Evolutionary conservation across 1,140 invertebrate genomes (phyloP).

Genomic region (Tetramorium alpestre): DNA sequence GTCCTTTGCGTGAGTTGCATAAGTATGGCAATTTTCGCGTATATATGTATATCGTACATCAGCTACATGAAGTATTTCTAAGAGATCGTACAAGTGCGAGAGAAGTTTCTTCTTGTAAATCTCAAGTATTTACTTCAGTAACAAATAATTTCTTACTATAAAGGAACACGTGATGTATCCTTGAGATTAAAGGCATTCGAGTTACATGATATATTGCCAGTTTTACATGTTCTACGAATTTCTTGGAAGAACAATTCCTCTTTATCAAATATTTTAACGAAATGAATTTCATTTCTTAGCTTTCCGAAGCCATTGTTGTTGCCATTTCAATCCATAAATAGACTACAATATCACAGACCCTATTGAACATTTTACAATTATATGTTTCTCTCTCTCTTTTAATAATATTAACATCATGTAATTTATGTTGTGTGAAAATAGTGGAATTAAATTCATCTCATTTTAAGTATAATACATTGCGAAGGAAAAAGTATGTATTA

Average conservation of each 20-base stretch:
- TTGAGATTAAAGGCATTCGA: neutral
- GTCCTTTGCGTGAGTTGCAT: neutral
- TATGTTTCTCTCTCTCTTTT: neutral
- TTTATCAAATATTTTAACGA: neutral
- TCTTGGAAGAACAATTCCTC: neutral
- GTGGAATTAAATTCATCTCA: neutral
- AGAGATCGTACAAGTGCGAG: neutral
- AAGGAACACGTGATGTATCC: neutral
- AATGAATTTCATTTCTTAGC: neutral
- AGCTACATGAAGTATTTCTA: neutral
- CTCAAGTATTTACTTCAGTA: neutral
- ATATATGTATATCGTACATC: neutral
- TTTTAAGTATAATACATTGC: no score
- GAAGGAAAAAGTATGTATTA: neutral
- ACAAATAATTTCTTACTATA: neutral
- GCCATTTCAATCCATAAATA: neutral
- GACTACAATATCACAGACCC: neutral
- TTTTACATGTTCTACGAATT: neutral
- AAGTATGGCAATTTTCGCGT: neutral
- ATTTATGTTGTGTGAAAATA: neutral
- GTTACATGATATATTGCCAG: neutral
- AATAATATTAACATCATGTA: neutral
- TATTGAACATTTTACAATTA: neutral
- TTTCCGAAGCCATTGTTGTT: neutral
- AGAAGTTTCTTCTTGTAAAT: neutral